Percentiles rank a stretch among this genome's conserved stretches.
These are phyloP conservation scores for Dendrocincla tyrannina DNA, from an alignment of 2,797 vertebrate species.

Conservation along the genomic window DNA sequence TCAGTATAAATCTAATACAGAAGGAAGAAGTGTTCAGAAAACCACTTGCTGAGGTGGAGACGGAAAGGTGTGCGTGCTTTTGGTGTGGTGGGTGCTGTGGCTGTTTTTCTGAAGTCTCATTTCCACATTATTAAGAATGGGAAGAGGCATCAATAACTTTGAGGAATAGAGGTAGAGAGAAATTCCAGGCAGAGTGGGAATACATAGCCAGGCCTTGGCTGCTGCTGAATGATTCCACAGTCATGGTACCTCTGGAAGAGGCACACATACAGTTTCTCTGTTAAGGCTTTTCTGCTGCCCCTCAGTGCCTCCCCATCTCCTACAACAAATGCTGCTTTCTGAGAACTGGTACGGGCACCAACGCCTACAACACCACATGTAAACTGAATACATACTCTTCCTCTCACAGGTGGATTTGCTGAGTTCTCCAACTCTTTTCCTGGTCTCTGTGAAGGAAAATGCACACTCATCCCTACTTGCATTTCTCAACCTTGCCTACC, in stretches of 20 bases:
- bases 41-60: background rate
- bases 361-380: background rate
- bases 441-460: slow-evolving; percentile 93
- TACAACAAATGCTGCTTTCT: background rate
- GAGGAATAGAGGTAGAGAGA: background rate
- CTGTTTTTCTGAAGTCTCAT: background rate
- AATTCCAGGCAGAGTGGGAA: background rate
- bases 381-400: background rate
- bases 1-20: background rate
- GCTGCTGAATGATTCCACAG: background rate
- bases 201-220: rapidly evolving
- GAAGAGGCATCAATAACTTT: background rate
- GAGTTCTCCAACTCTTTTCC: slow-evolving; percentile 91
- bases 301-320: background rate
- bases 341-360: rapidly evolving
- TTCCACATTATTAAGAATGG: background rate
- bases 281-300: background rate
- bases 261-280: background rate
- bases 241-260: background rate
- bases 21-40: background rate
- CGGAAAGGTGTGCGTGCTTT: background rate
- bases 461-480: slow-evolving; percentile 85
- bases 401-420: slow-evolving; percentile 86
- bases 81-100: background rate
- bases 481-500: slow-evolving; percentile 90